Conservation (phyloP, 2,113 vertebrate genomes). For the Hyaena hyaena region DNA sequence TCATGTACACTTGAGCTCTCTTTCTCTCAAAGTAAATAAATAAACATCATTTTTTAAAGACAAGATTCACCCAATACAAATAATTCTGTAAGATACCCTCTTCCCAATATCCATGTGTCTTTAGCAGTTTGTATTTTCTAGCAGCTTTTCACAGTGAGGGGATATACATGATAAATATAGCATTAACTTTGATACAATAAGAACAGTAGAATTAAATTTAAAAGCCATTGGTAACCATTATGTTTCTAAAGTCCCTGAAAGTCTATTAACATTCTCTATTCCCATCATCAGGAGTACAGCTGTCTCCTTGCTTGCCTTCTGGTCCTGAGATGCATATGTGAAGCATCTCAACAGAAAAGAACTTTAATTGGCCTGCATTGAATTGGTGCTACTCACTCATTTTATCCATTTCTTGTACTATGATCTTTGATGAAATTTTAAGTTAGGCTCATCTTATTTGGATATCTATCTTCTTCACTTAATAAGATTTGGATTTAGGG, state of each 20-base stretch:
- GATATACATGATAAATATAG: neutral
- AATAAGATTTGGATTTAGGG: neutral
- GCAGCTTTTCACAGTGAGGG: neutral
- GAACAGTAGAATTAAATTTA: neutral
- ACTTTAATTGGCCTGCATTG: too few relatives aligned
- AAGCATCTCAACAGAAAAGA: neutral
- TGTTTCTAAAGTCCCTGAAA: neutral
- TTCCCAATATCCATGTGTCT: neutral
- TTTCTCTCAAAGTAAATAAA: too few relatives aligned
- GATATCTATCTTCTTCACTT: neutral
- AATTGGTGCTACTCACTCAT: neutral
- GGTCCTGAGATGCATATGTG: fast-evolving
- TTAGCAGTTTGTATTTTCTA: neutral
- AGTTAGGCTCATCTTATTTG: neutral
- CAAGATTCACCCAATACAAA: neutral
- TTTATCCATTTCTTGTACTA: neutral
- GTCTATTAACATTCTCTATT: neutral
- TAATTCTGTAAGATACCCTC: neutral
- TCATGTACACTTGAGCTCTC: too few relatives aligned
- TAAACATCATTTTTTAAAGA: neutral
- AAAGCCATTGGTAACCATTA: neutral
- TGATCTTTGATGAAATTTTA: neutral
- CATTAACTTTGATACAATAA: neutral
- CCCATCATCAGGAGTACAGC: neutral
- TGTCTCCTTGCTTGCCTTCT: neutral